These are phyloP conservation scores for Drosophila sulfurigaster DNA, from an alignment of 1,140 invertebrate species.

Conservation along the genomic window DNA sequence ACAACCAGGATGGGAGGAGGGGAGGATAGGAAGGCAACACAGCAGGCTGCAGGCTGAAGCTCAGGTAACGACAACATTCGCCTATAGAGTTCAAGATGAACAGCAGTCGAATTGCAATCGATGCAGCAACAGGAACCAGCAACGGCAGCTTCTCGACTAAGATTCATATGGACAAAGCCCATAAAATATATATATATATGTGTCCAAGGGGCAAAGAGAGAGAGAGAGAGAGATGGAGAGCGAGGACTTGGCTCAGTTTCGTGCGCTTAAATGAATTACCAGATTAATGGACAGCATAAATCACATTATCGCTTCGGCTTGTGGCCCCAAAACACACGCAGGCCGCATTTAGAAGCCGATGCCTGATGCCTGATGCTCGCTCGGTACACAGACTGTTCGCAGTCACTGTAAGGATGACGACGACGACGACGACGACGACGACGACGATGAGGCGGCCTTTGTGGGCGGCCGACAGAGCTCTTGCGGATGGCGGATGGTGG, in stretches of 20 bases:
- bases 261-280: slow-evolving; percentile 84
- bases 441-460: slow-evolving; percentile 68
- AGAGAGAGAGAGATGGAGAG: slow-evolving; percentile 3
- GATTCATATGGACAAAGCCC: slow-evolving; percentile 81
- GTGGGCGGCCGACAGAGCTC: slow-evolving; percentile 63
- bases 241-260: slow-evolving; percentile 64
- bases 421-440: slow-evolving; percentile 25
- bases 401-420: not conserved
- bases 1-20: not conserved
- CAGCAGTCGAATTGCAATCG: slow-evolving; percentile 85
- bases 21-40: slow-evolving; percentile 2
- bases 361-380: not conserved
- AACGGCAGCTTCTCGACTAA: slow-evolving; percentile 44
- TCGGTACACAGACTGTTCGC: slow-evolving; percentile 9
- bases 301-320: slow-evolving; percentile 85
- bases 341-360: slow-evolving; percentile 75
- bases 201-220: slow-evolving; percentile 23
- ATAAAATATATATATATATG: slow-evolving; percentile 68
- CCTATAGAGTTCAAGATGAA: slow-evolving; percentile 70
- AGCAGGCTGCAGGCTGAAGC: slow-evolving; percentile 46
- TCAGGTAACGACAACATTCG: slow-evolving; percentile 47
- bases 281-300: slow-evolving; percentile 85
- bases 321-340: slow-evolving; percentile 62
- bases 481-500: not conserved
- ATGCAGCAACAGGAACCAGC: slow-evolving; percentile 52